These are phyloP conservation scores for Callipepla californica DNA, from an alignment of 2,113 vertebrate species.

Conservation along the genomic window DNA sequence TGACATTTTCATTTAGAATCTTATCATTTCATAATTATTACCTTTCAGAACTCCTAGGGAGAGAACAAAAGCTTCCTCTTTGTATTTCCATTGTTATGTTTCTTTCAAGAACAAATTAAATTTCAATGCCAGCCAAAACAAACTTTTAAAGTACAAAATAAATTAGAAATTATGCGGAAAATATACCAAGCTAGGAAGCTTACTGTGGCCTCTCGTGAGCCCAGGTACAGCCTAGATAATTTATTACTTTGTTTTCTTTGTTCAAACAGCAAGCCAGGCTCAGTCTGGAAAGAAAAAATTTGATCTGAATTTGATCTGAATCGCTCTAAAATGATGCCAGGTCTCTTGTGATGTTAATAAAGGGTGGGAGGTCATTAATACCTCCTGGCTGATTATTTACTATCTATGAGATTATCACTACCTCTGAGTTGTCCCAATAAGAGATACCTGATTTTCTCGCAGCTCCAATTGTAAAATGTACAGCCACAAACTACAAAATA, in stretches of 20 bases:
- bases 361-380: not conserved
- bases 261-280: slow-evolving; percentile 30
- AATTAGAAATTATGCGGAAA: slow-evolving; percentile 71
- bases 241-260: slow-evolving; percentile 72
- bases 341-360: not conserved
- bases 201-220: not conserved
- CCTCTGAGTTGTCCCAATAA: not conserved
- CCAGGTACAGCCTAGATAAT: slow-evolving; percentile 76
- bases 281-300: not conserved
- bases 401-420: not conserved
- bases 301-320: not conserved
- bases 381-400: not conserved
- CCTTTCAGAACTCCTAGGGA: slow-evolving; percentile 81
- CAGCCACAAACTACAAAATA: not conserved
- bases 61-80: slow-evolving; percentile 79
- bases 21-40: slow-evolving; percentile 86
- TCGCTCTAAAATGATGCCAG: not conserved
- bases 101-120: slow-evolving; percentile 84
- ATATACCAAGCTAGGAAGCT: slow-evolving; percentile 45
- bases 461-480: not conserved
- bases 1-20: slow-evolving; percentile 84
- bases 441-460: not conserved
- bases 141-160: slow-evolving; percentile 78
- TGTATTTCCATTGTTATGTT: slow-evolving; percentile 77
- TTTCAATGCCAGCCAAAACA: slow-evolving; percentile 78